Evolutionary conservation across 2,113 vertebrate genomes (phyloP), one percentile per base, ranked within the genome.

Genomic region (Himantopus leucocephalus): DNA sequence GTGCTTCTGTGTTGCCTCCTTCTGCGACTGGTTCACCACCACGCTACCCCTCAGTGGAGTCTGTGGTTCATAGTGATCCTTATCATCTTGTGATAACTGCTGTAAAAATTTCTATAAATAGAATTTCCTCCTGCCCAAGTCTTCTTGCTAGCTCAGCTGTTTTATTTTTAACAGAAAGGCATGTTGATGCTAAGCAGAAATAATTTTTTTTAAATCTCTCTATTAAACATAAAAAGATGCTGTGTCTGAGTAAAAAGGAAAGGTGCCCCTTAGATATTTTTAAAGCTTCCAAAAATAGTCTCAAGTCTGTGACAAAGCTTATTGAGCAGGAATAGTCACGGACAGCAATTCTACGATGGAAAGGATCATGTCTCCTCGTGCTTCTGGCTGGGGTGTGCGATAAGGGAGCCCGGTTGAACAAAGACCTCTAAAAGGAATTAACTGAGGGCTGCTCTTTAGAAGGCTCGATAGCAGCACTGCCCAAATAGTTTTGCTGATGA

Each of bases 191-290:
- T 95, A 76, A 92, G 95, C 96, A 97, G 94, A 93, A 96, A 67
- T 94, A 58, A 8, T 47, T 71, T 68, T 66, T 86, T 75, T 32
- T 21, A 18, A 86, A 95, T 75, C 37, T 79, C 81, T 95, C 67
- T 93, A 93, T 96, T 94, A 97, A 97, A 97, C 71, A 85, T 93
- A 34, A 96, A 97, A 97, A 97, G 80, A 80, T 96, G 96, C 97
- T 96, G 95, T 66, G 91, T 93, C 84, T 85, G 87, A 70, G 43
- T 91, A 77, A 96, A 97, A 94, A 91, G 2, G 41, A 90, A 97
- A 97, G 96, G 97, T 97, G 97, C 91, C 96, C 94, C 94, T 94
- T 43, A 75, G 93, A 90, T 97, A 97, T 96, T 96, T 97, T 97
- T 94, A 92, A 95, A 70, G 63, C n/a, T 95, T 95, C 94, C 63